phyloP scores from a whole-genome alignment of 2,888 invertebrate genomes.

The Ptychoptera albimana region DNA sequence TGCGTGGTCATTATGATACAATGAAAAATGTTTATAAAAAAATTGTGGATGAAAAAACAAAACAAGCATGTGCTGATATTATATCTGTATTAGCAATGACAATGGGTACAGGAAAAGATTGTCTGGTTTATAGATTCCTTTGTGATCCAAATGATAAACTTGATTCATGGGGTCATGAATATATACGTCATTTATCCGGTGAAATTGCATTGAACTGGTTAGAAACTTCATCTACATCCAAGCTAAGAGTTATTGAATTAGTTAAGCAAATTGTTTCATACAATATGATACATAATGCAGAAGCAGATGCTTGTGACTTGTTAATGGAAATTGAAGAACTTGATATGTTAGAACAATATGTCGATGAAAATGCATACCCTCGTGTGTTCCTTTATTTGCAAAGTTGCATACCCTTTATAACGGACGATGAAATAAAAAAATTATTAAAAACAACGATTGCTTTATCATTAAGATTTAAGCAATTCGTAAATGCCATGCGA shows the following conservation, averaged over 20 bases:
- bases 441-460: constrained; percentile 60
- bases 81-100: constrained; percentile 88
- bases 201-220: constrained; percentile 72
- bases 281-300: constrained; percentile 87
- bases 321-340: constrained; percentile 86
- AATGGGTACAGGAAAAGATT: constrained; percentile 54
- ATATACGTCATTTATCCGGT: constrained; percentile 70
- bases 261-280: constrained; percentile 72
- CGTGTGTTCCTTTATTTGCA: constrained; percentile 66
- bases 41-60: constrained; percentile 49
- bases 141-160: too few species aligned
- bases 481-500: constrained; percentile 68
- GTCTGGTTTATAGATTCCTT: constrained; percentile 62
- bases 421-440: constrained; percentile 71
- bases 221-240: constrained; percentile 18
- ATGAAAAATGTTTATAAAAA: constrained; percentile 67
- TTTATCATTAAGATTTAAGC: constrained; percentile 66
- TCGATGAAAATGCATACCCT: constrained; percentile 67
- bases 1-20: constrained; percentile 67
- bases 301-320: constrained; percentile 89
- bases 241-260: constrained; percentile 44
- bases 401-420: constrained; percentile 81
- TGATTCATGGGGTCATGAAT: constrained; percentile 84
- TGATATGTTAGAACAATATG: constrained; percentile 61
- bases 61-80: constrained; percentile 72